Conservation (phyloP, 2,797 vertebrate species). For the Erithacus rubecula region DNA sequence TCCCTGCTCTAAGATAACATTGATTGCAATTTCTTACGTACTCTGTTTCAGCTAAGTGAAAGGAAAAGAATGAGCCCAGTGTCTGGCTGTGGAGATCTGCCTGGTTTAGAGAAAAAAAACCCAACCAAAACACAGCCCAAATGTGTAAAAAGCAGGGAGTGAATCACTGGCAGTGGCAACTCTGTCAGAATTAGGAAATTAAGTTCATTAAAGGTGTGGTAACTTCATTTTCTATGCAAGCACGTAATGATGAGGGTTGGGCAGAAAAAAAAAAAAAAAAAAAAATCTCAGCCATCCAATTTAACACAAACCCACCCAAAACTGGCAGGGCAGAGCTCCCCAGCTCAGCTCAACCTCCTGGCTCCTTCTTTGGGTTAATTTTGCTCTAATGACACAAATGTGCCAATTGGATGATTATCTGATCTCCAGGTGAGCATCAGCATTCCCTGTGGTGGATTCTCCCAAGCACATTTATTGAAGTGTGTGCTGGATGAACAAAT, state of each 20-base stretch:
- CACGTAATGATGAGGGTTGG: constrained; percentile 59
- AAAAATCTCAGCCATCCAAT: neutral
- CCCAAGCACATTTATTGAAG: accelerated
- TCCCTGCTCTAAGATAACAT: neutral
- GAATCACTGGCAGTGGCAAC: constrained; percentile 74
- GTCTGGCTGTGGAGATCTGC: constrained; percentile 23
- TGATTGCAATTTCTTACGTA: neutral
- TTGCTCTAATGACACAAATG: neutral
- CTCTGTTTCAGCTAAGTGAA: neutral
- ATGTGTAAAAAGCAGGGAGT: constrained; percentile 68
- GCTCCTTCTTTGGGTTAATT: constrained; percentile 29
- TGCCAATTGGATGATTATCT: no score
- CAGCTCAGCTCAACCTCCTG: constrained; percentile 44
- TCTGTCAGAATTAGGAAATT: constrained; percentile 74
- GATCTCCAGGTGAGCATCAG: neutral
- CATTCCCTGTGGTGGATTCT: neutral
- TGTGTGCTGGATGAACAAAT: neutral
- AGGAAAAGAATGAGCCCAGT: constrained; percentile 13
- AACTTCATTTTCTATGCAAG: constrained; percentile 69
- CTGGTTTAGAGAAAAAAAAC: neutral
- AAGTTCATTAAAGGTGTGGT: constrained; percentile 79
- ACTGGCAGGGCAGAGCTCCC: constrained; percentile 39
- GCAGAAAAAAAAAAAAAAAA: neutral
- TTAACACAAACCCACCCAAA: constrained; percentile 69
- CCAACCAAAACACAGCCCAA: constrained; percentile 38